Conservation (phyloP, 2,113 vertebrate genomes). For the Lasiurus cinereus region DNA sequence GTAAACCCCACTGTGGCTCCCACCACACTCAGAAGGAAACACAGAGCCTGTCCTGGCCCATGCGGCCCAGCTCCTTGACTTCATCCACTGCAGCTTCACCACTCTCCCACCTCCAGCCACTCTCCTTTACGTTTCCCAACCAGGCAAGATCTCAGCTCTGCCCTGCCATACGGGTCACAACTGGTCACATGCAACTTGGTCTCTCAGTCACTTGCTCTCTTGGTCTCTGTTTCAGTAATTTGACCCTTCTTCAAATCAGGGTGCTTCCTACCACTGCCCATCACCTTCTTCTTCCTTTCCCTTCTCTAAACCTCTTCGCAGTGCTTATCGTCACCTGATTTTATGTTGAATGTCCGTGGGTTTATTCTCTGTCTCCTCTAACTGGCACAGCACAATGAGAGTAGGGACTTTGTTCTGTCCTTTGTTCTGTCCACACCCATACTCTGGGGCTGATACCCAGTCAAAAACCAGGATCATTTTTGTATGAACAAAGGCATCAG, state of each 20-base stretch:
- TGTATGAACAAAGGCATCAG: neutral
- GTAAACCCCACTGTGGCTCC: neutral
- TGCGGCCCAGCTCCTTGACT: too few relatives aligned
- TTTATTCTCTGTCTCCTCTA: neutral
- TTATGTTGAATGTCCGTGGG: neutral
- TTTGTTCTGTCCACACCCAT: neutral
- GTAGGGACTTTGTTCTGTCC: neutral
- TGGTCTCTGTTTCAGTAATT: neutral
- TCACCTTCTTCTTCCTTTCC: neutral
- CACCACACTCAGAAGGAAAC: neutral
- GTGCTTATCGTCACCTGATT: neutral
- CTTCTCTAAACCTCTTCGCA: neutral
- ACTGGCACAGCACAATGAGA: neutral
- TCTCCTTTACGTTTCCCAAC: neutral
- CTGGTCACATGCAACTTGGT: rapidly evolving
- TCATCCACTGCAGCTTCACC: rapidly evolving
- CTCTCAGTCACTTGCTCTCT: neutral
- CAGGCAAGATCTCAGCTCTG: rapidly evolving
- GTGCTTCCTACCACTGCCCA: neutral
- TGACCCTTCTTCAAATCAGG: neutral
- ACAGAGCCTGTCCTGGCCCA: rapidly evolving
- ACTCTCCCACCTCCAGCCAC: neutral
- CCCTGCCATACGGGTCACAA: neutral
- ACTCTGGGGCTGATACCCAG: neutral
- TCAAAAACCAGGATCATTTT: neutral